phyloP scores from a whole-genome alignment of 2,113 vertebrate species.

The Corythoichthys intestinalis region DNA sequence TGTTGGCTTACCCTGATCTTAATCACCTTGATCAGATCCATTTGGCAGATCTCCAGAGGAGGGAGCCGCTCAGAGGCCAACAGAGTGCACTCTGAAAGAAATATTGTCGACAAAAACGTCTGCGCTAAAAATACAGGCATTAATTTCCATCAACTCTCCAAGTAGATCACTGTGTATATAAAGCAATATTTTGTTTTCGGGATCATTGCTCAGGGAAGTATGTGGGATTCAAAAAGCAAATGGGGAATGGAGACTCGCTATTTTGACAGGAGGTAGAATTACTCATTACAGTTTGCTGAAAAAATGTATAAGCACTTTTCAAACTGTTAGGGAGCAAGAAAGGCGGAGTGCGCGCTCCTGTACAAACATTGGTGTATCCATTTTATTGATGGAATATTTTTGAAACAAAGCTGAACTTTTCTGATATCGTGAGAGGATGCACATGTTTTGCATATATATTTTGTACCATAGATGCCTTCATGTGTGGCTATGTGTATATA shows the following conservation, averaged over 20 bases:
- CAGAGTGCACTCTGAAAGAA: slow-evolving; percentile 54
- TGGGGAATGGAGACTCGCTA: slow-evolving; percentile 52
- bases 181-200: slow-evolving; percentile 57
- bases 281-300: slow-evolving; percentile 47
- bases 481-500: slow-evolving; percentile 15
- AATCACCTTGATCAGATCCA: slow-evolving; percentile 57
- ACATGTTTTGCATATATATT: slow-evolving; percentile 15
- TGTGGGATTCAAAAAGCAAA: slow-evolving; percentile 59
- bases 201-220: slow-evolving; percentile 44
- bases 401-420: slow-evolving; percentile 37
- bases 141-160: slow-evolving; percentile 56
- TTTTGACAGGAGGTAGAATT: slow-evolving; percentile 60
- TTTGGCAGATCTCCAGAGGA: slow-evolving; percentile 54
- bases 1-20: slow-evolving; percentile 60
- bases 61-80: slow-evolving; percentile 45
- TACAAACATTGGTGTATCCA: slow-evolving; percentile 43
- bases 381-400: slow-evolving; percentile 32
- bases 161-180: slow-evolving; percentile 50
- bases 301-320: slow-evolving; percentile 50
- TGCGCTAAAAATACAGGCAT: slow-evolving; percentile 58
- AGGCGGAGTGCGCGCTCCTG: slow-evolving; percentile 15
- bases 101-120: slow-evolving; percentile 46
- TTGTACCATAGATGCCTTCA: slow-evolving; percentile 32
- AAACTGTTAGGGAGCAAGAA: slow-evolving; percentile 27
- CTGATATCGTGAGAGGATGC: background rate